These are phyloP conservation scores for Esox masquinongy DNA, from an alignment of 2,797 vertebrate genomes.

Conservation along the genomic window DNA sequence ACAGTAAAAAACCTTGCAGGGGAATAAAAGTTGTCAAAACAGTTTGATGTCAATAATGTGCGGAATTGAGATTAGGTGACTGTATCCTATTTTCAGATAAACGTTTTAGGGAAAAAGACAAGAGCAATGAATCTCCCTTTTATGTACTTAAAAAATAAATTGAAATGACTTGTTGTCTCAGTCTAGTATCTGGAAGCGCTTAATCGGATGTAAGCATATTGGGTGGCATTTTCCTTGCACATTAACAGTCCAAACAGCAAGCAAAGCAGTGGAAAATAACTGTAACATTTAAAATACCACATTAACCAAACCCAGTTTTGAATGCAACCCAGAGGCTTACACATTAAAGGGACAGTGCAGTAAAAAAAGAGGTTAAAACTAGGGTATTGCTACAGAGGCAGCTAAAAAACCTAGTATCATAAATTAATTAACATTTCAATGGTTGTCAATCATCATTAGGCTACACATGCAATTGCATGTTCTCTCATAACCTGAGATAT, in stretches of 20 bases:
- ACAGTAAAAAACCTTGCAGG: neutral
- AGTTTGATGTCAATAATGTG: neutral
- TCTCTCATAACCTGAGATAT: too few relatives aligned
- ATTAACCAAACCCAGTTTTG: too few relatives aligned
- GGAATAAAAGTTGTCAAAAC: neutral
- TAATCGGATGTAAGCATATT: neutral
- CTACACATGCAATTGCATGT: too few relatives aligned
- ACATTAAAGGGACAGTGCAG: too few relatives aligned
- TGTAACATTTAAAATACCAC: neutral
- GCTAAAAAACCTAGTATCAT: too few relatives aligned
- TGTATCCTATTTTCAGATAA: neutral
- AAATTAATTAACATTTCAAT: too few relatives aligned
- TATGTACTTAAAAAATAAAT: neutral
- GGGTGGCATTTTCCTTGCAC: neutral
- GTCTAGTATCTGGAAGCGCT: neutral
- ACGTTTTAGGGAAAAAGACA: neutral
- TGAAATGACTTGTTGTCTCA: neutral
- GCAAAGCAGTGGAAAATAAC: neutral
- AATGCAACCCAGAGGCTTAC: too few relatives aligned
- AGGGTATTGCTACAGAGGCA: too few relatives aligned
- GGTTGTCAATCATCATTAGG: too few relatives aligned
- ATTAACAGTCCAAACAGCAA: neutral
- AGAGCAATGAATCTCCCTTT: neutral
- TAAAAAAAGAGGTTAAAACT: too few relatives aligned
- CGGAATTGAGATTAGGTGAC: neutral